Percentiles rank a stretch among this genome's conserved stretches.
Evolutionary conservation across 1,140 invertebrate species (phyloP).

Genomic region (Phthorimaea operculella): DNA sequence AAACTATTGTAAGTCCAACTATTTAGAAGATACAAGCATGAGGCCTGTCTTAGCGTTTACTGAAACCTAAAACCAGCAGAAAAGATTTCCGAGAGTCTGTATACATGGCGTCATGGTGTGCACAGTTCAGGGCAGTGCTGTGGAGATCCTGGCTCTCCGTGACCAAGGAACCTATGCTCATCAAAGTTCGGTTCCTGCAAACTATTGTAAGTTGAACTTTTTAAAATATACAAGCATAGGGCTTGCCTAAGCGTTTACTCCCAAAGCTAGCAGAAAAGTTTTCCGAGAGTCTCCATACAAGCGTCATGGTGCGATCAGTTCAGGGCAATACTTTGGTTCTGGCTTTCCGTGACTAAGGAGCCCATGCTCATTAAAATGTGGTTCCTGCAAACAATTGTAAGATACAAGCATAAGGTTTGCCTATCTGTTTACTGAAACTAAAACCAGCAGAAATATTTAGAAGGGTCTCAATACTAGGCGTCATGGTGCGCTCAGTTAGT

Average conservation of each 20-base stretch:
- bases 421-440: too few relatives aligned
- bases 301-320: conserved; percentile 91
- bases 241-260: too few relatives aligned
- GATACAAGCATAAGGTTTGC: conserved; percentile 34
- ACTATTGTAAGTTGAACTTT: conserved; percentile 77
- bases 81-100: conserved; percentile 65
- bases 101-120: conserved; percentile 89
- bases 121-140: conserved; percentile 88
- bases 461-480: conserved; percentile 80
- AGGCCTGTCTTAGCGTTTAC: too few relatives aligned
- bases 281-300: conserved; percentile 75
- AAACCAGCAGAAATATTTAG: too few relatives aligned
- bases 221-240: neutral
- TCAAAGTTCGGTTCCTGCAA: conserved; percentile 89
- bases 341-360: conserved; percentile 88
- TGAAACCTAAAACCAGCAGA: too few relatives aligned
- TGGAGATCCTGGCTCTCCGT: conserved; percentile 92
- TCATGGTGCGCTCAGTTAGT: conserved; percentile 90
- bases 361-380: conserved; percentile 90
- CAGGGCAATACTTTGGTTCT: conserved; percentile 87
- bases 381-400: conserved; percentile 88
- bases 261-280: too few relatives aligned
- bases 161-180: conserved; percentile 88
- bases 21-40: neutral
- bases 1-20: conserved; percentile 81